Percentiles rank a stretch among this genome's conserved stretches.
phyloP scores from a whole-genome alignment of 2,797 vertebrate species.

The Anguilla pacifica region DNA sequence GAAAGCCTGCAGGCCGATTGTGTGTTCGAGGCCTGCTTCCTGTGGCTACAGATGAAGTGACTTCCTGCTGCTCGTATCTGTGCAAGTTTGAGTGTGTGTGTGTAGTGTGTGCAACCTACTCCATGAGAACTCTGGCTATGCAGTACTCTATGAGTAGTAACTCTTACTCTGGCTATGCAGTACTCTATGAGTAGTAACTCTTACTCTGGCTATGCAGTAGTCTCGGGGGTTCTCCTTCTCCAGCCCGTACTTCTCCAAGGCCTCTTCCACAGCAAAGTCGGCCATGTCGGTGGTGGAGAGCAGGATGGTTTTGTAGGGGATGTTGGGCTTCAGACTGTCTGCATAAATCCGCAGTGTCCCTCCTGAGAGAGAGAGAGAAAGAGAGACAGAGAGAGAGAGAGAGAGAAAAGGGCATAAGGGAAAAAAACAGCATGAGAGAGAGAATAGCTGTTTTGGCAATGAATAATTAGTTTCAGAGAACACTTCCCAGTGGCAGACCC shows the following conservation, averaged over 20 bases:
- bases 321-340: constrained; percentile 95
- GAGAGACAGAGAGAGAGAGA: not conserved
- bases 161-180: not conserved
- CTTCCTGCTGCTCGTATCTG: no score
- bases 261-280: constrained; percentile 93
- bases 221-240: constrained; percentile 94
- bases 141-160: constrained; percentile 69
- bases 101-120: not conserved
- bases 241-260: constrained; percentile 94
- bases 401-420: not conserved
- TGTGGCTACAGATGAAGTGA: no score
- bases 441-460: not conserved
- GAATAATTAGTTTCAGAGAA: not conserved
- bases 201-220: constrained; percentile 94
- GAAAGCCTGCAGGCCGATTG: no score
- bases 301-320: constrained; percentile 97
- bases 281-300: constrained; percentile 92
- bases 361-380: constrained; percentile 65
- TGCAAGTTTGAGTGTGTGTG: no score
- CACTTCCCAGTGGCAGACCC: not conserved
- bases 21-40: no score
- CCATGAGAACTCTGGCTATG: not conserved
- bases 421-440: no score
- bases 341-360: constrained; percentile 95
- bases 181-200: constrained; percentile 70